A percentile compares a stretch with the other conserved stretches of the same genome.
phyloP scores from a whole-genome alignment of 2,113 vertebrate genomes.

The Rhinolophus sinicus region DNA sequence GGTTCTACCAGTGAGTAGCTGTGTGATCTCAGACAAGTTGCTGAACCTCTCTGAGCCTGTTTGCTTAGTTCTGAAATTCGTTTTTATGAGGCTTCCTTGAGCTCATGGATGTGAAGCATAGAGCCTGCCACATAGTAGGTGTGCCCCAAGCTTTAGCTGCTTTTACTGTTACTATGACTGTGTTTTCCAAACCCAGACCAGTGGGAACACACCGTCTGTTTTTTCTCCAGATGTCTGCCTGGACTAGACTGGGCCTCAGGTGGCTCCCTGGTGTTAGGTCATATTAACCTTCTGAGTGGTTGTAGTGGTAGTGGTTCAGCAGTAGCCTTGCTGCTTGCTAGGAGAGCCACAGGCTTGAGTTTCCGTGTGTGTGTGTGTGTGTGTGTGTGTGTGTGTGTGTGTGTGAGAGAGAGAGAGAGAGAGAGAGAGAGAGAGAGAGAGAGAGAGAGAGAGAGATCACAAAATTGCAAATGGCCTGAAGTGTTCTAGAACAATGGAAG shows the following conservation, averaged over 20 bases:
- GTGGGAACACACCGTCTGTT: neutral
- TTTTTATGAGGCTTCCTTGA: neutral
- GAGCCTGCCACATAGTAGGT: neutral
- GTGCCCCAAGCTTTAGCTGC: neutral
- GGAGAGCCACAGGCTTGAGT: slow-evolving; percentile 25
- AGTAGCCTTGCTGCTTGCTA: slow-evolving; percentile 47
- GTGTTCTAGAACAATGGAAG: slow-evolving; percentile 55
- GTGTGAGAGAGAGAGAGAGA: no score
- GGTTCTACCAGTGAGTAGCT: neutral
- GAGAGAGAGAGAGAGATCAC: no score
- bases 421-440: no score
- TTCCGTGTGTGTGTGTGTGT: neutral
- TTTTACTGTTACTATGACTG: neutral
- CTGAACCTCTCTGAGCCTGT: slow-evolving; percentile 34
- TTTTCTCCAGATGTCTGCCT: neutral
- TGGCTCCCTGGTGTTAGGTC: neutral
- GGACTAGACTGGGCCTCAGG: neutral
- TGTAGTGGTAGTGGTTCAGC: neutral
- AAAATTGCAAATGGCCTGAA: slow-evolving; percentile 62
- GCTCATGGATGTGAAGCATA: neutral
- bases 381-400: neutral
- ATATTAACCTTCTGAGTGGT: slow-evolving; percentile 31
- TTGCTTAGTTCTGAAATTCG: slow-evolving; percentile 19
- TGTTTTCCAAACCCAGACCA: slow-evolving; percentile 11
- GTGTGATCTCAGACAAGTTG: neutral